Evolutionary conservation across 2,113 vertebrate species (phyloP).

Genomic region (Kryptolebias marmoratus): DNA sequence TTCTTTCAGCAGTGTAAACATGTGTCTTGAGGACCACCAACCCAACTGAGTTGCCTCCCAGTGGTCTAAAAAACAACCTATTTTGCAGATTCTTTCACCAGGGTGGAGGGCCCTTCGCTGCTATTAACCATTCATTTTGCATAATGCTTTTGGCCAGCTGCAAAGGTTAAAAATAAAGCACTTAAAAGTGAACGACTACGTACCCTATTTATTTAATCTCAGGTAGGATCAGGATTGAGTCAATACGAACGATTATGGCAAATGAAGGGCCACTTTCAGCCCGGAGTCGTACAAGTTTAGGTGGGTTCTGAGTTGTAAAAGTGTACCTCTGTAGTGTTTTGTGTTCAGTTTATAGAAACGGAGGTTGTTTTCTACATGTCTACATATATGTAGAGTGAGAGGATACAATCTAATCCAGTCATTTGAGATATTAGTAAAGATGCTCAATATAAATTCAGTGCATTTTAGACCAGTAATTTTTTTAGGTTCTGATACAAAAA

Average conservation of each 20-base stretch:
- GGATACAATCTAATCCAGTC: too few relatives aligned
- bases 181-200: not conserved
- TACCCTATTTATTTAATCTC: not conserved
- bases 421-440: too few relatives aligned
- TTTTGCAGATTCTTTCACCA: not conserved
- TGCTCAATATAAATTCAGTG: too few relatives aligned
- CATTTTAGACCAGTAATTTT: too few relatives aligned
- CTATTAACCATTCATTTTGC: slow-evolving; percentile 7
- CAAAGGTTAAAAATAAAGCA: not conserved
- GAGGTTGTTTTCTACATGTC: too few relatives aligned
- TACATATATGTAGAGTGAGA: too few relatives aligned
- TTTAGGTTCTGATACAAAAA: too few relatives aligned
- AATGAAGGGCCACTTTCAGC: not conserved
- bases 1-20: slow-evolving; percentile 8
- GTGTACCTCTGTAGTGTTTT: too few relatives aligned
- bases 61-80: not conserved
- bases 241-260: not conserved
- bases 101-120: slow-evolving; percentile 2
- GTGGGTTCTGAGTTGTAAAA: too few relatives aligned
- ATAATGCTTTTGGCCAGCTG: not conserved
- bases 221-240: not conserved
- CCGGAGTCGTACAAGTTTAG: not conserved
- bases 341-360: too few relatives aligned
- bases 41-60: slow-evolving; percentile 5
- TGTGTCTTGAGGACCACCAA: slow-evolving; percentile 13